These are phyloP conservation scores for Periophthalmus magnuspinnatus DNA, from an alignment of 2,797 vertebrate genomes.

Conservation along the genomic window DNA sequence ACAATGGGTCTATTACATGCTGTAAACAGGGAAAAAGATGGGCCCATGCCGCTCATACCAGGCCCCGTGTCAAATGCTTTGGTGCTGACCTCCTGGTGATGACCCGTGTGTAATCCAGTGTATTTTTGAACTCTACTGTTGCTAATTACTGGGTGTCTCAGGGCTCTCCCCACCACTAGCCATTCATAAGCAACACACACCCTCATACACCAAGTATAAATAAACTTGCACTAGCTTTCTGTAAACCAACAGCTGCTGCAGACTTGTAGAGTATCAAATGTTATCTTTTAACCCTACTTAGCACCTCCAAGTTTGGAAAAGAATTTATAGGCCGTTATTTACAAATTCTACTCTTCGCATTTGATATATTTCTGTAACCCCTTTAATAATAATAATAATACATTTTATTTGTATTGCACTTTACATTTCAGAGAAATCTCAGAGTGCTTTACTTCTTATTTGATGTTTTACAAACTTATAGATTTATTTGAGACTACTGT, in stretches of 20 bases:
- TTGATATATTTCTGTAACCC: not conserved
- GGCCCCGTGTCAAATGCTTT: conserved; percentile 17
- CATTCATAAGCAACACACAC: conserved; percentile 49
- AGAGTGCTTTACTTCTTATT: conserved; percentile 10
- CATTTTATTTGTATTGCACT: no score
- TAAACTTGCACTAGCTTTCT: conserved; percentile 20
- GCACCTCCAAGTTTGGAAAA: conserved; percentile 15
- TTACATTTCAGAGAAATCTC: no score
- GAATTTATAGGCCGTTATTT: conserved; percentile 1
- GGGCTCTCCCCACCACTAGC: conserved; percentile 48
- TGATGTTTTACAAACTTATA: conserved; percentile 12
- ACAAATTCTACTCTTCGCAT: not conserved
- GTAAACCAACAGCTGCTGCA: conserved; percentile 55
- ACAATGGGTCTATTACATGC: not conserved
- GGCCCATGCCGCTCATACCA: conserved; percentile 39
- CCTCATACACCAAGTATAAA: conserved; percentile 27
- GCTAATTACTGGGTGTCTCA: conserved; percentile 36
- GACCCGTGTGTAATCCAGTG: conserved; percentile 16
- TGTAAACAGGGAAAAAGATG: conserved; percentile 9
- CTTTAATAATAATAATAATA: no score
- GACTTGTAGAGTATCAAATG: conserved; percentile 21
- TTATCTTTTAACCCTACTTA: conserved; percentile 20
- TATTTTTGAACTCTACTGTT: conserved; percentile 29
- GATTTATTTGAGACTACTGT: conserved; percentile 4
- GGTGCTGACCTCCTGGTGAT: conserved; percentile 4